Percentiles rank a stretch among this genome's conserved stretches.
Conservation (phyloP, 2,113 vertebrate species). For the Tragelaphus scriptus region DNA sequence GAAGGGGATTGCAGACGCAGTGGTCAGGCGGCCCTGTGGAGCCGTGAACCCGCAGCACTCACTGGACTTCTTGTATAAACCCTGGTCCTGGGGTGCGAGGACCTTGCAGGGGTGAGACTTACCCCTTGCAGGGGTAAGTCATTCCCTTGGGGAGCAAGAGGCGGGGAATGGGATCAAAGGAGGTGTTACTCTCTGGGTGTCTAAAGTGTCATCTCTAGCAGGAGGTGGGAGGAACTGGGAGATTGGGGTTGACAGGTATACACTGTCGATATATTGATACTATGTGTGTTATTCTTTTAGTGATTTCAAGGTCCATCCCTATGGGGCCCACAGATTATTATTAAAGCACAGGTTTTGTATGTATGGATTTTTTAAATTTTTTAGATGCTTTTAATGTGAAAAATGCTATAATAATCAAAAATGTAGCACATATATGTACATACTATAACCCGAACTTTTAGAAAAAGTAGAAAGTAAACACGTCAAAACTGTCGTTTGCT, state of each 20-base stretch:
- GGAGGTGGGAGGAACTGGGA: neutral
- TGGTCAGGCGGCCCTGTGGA: neutral
- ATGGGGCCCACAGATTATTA: neutral
- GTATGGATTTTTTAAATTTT: neutral
- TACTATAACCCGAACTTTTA: neutral
- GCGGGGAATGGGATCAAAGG: accelerated
- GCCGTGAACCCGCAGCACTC: accelerated
- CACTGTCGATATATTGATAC: neutral
- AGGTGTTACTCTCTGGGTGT: neutral
- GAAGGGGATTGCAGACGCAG: neutral
- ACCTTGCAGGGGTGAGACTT: neutral
- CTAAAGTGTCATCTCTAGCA: neutral
- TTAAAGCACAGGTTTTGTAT: neutral
- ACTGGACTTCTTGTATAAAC: neutral
- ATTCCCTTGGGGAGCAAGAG: neutral
- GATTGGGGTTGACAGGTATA: neutral
- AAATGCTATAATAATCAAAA: neutral
- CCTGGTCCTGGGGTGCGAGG: accelerated
- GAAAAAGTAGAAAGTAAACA: neutral
- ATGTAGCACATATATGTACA: neutral
- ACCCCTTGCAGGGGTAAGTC: too few relatives aligned
- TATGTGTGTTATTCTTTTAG: neutral
- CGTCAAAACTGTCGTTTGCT: neutral
- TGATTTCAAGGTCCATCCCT: neutral
- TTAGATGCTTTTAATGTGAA: neutral